Evolutionary conservation across 2,113 vertebrate genomes (phyloP), one percentile per base, ranked within the genome.

Genomic region (Synodontis membranacea): DNA sequence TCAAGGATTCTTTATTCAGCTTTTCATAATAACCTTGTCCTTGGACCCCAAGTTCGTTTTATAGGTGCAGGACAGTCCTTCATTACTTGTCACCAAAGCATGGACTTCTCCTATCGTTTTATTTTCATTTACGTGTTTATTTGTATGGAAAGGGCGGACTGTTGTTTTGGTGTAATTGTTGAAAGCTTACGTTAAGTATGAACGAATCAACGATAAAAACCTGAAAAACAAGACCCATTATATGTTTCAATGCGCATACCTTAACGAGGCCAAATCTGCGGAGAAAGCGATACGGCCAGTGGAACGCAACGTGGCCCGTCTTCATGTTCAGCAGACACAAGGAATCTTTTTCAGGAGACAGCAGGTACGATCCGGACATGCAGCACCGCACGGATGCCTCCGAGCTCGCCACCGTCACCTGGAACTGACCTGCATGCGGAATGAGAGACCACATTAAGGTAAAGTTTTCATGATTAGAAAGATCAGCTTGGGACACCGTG

Each of bases 181-280:
- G 2, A 62, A 28, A 62, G 60, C 12, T 62, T n/a, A 3, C 31
- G 14, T 0, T 23, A 9, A 74, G 25, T 15, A 46, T n/a, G 12
- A 48, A 75, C 46, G 25, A 46, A 82, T 19, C n/a, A 50, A 21
- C 68, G 14, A 68, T 37, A 50, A 25, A 37, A 31, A 64, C 4
- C 11, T 7, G n/a, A 37, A 34, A 79, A 34, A 79, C 48, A 72
- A 72, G 68, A 39, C 68, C 37, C 42, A n/a, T 5, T 6, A 31
- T 50, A 31, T 31, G 14, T 78, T 52, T 78, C n/a, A 31, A 19
- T n/a, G 7, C 31, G 2, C 80, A 17, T 93, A 98, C 97, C 96
- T 97, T 96, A 85, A 96, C 92, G 9, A 94, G 94, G 84, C 97
- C 96, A 28, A 96, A 98, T 89, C 96, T 96, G 46, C 97, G 95